Percentiles rank a stretch among this genome's conserved stretches.
phyloP scores from a whole-genome alignment of 2,888 invertebrate genomes.

The Adela reaumurella region DNA sequence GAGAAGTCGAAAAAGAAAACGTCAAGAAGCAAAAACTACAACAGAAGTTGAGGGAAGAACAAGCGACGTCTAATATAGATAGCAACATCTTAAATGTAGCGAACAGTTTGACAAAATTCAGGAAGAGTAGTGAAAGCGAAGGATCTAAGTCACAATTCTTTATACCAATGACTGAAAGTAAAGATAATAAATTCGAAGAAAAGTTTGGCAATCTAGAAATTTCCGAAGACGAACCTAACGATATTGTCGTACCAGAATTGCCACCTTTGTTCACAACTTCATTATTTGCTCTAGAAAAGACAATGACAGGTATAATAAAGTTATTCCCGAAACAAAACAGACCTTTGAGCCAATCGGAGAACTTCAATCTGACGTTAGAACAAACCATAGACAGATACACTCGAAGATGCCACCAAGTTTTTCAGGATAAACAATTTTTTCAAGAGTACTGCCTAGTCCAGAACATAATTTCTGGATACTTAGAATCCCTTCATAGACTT shows the following conservation, averaged over 20 bases:
- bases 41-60: conserved; percentile 26
- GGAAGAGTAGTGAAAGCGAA: conserved; percentile 38
- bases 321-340: conserved; percentile 46
- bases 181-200: conserved; percentile 22
- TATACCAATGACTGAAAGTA: conserved; percentile 36
- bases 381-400: conserved; percentile 48
- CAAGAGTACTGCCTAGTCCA: conserved; percentile 41
- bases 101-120: conserved; percentile 40
- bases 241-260: conserved; percentile 32
- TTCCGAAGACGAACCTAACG: conserved; percentile 30
- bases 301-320: conserved; percentile 31
- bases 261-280: conserved; percentile 32
- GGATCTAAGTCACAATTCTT: conserved; percentile 46
- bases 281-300: conserved; percentile 30
- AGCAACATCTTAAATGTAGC: conserved; percentile 41
- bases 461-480: conserved; percentile 30
- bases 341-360: conserved; percentile 47
- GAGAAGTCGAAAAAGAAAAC: conserved; percentile 32
- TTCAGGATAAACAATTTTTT: conserved; percentile 46
- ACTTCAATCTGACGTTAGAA: conserved; percentile 35
- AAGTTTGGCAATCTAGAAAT: conserved; percentile 38
- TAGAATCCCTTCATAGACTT: conserved; percentile 27
- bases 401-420: conserved; percentile 44
- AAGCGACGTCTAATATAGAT: conserved; percentile 32
- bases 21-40: conserved; percentile 26